Evolutionary conservation across 2,113 vertebrate species (phyloP).

Genomic region (Protobothrops mucrosquamatus): DNA sequence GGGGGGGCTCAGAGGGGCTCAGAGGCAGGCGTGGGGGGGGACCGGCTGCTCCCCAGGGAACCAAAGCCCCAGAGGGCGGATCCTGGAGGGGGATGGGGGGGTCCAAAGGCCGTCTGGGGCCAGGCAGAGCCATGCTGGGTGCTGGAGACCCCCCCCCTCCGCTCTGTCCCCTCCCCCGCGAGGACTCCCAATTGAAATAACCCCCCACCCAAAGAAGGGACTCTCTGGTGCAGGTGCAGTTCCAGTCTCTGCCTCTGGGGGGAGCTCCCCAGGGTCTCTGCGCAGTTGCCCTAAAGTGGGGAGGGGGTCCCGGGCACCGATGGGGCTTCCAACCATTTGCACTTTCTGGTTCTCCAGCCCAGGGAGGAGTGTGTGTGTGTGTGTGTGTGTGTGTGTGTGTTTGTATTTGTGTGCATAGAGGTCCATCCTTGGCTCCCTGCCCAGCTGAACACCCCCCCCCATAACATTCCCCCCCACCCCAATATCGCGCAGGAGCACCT

Average conservation of each 20-base stretch:
- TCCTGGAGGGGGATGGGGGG: background rate
- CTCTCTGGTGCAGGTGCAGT: background rate
- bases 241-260: background rate
- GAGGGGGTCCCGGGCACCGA: background rate
- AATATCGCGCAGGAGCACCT: background rate
- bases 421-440: too few species aligned
- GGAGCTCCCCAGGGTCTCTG: too few species aligned
- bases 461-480: too few species aligned
- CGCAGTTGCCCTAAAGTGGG: background rate
- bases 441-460: background rate
- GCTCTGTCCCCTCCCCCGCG: too few species aligned
- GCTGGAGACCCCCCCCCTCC: background rate
- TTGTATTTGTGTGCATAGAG: too few species aligned
- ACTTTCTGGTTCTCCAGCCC: too few species aligned
- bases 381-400: too few species aligned
- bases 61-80: background rate
- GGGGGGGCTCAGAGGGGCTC: background rate
- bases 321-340: background rate
- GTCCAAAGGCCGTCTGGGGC: too few species aligned
- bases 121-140: background rate
- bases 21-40: accelerated
- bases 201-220: too few species aligned
- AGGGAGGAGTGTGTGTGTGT: background rate
- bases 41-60: background rate
- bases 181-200: background rate